Evolutionary conservation across 2,797 vertebrate genomes (phyloP), one percentile per base, ranked within the genome.

Genomic region (Hirundo rustica): DNA sequence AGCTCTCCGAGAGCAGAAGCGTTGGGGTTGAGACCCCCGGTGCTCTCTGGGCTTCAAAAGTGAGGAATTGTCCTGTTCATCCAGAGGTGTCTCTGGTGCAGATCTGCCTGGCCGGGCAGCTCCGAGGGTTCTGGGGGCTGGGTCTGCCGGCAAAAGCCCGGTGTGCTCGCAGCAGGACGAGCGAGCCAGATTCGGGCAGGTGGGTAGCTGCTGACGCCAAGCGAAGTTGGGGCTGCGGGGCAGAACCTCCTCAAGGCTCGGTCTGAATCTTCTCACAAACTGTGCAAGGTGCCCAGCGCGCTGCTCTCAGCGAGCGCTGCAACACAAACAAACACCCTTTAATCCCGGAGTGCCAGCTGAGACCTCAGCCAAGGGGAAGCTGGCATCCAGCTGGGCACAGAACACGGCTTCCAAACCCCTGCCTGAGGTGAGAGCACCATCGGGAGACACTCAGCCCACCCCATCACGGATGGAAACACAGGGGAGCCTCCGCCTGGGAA

Each of bases 301-400:
- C 36, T 38, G n/a, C 12, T 78, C 70, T 42, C 9, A 20, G 66
- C 29, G 66, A 92, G 10, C 25, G 48, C 2, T 0, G 8, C 40
- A 58, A 19, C 45, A 14, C 58, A 57, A 57, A 3, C 26, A 30
- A 51, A 55, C 38, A 47, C 34, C 36, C 15, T 22, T 57, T 27
- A 50, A 36, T n/a, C 34, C 60, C 45, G 48, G n/a, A 38, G n/a
- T 32, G 27, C 0, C 1, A 22, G n/a, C 50, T 8, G 8, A n/a
- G 19, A 11, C 60, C 50, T 65, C 29, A 20, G 65, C 15, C 45
- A 21, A 79, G 80, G 61, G 25, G 48, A 5, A 3, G n/a, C 4
- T 5, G 3, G 62, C 44, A 30, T 79, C 0, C 7, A 13, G 65
- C 5, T 13, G 14, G 44, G n/a, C 6, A 4, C 47, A 32, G 23